phyloP scores from a whole-genome alignment of 2,888 invertebrate genomes.

The Homarus gammarus region DNA sequence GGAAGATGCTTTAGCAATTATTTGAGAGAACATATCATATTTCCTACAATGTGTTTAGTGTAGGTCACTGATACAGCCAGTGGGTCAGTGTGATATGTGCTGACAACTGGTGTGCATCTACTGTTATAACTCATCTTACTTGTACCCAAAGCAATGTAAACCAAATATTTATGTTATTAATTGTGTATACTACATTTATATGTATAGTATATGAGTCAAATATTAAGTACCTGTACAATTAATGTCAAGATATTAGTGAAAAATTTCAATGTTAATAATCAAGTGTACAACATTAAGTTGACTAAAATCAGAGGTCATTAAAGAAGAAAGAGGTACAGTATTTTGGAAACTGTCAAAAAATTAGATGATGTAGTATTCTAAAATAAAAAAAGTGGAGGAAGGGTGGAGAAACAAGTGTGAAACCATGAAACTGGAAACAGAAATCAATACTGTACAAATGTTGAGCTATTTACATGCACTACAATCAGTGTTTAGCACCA shows the following conservation, averaged over 20 bases:
- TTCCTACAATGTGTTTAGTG: background rate
- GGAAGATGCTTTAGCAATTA: background rate
- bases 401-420: background rate
- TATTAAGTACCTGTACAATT: slow-evolving; percentile 11
- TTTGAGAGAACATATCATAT: too few species aligned
- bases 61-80: background rate
- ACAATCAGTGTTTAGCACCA: slow-evolving; percentile 42
- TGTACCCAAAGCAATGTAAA: slow-evolving; percentile 7
- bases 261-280: background rate
- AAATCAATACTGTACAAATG: background rate
- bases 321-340: background rate
- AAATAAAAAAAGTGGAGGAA: background rate
- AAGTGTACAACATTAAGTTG: background rate
- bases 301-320: background rate
- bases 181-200: background rate
- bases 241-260: background rate
- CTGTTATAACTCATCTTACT: slow-evolving; percentile 6
- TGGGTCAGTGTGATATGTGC: background rate
- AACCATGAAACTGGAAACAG: background rate
- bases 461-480: slow-evolving; percentile 53
- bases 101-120: background rate
- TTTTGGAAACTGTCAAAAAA: background rate
- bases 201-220: background rate
- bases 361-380: background rate
- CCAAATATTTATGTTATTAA: background rate